Evolutionary conservation across 2,113 vertebrate genomes (phyloP), one percentile per base, ranked within the genome.

Genomic region (Vulpes lagopus): DNA sequence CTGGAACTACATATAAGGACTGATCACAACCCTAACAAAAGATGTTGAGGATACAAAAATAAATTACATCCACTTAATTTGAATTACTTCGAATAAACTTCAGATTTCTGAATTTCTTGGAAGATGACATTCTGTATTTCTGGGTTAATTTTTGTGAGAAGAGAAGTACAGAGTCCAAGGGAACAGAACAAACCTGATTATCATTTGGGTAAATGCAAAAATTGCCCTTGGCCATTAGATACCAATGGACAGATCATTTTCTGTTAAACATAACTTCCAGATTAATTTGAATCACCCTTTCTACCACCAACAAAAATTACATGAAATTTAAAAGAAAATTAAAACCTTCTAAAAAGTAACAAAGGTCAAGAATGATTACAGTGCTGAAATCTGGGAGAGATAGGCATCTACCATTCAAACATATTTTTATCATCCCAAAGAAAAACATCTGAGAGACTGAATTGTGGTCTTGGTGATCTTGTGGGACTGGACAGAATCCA

Each of bases 361-460:
- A 62, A 38, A n/a, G 10, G 20, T 59, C 55, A 51, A 81, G 19
- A 55, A 71, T 20, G 55, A 64, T 74, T 81, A 49, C 8, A 55
- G 57, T 92, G 55, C 74, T 73, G 82, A 81, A 92, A 80, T 81
- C n/a, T 92, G 82, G 25, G 27, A 93, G 57, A 88, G 30, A 27
- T 17, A 14, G 43, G 22, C 55, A 10, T 53, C 32, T 69, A 67
- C 30, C 67, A 38, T 59, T 74, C 19, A 27, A 92, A 57, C 32
- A 65, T 57, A 76, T 93, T 93, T 82, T 88, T 76, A 57, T 74
- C 23, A 14, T 73, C 25, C 25, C 55, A 5, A 51, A 88, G 64
- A 79, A 78, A 65, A 65, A 87, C 49, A 43, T 51, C 89, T 86
- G 27, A 89, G 65, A 73, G 49, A 4, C 3, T 76, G 62, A 79